Evolutionary conservation across 2,113 vertebrate genomes (phyloP), one percentile per base, ranked within the genome.

Genomic region (Sinocyclocheilus anshuiensis): DNA sequence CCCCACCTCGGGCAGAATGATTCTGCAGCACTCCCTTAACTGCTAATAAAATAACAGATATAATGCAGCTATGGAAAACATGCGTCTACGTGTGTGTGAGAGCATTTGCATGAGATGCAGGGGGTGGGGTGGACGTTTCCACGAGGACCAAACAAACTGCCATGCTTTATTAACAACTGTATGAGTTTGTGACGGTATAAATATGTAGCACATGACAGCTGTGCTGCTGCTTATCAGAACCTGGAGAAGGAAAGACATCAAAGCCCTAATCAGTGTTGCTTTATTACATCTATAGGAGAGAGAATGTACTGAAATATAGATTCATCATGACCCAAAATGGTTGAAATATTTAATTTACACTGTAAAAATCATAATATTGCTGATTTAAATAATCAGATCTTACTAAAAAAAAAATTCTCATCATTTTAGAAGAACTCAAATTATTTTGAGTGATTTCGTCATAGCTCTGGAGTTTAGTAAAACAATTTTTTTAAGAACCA

Each of bases 1-100:
- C 29, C 39, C 6, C 33, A 1, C 48, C 48, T 53, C 16, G 81
- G 86, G 86, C 79, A 24, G 13, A 57, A 48, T 45, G 57, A 90
- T 83, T 86, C 78, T 77, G 69, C 85, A 86, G 67, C 84, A 84
- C 81, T 63, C 86, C 83, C 81, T 90, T 86, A 82, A 75, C 84
- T 89, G 87, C 76, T 79, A 88, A 86, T 88, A 88, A 90, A 91
- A 89, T 81, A 90, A 89, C 74, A 80, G 74, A 84, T 83, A 89
- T 88, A 86, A 90, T 90, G 88, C 88, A 86, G 81, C 81, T 67
- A 84, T 79, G 84, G 55, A 88, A 55, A 86, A 76, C 81, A 77
- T 75, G 29, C 10, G 8, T 59, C 48, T 22, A 26, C 50, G 83
- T 78, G 78, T 26, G 77, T 82, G 55, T 67, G 74, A 26, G 83